These are phyloP conservation scores for Aurelia aurita DNA, from an alignment of 30 jellyfish, hydroid and myxozoan species.

Conservation along the genomic window DNA sequence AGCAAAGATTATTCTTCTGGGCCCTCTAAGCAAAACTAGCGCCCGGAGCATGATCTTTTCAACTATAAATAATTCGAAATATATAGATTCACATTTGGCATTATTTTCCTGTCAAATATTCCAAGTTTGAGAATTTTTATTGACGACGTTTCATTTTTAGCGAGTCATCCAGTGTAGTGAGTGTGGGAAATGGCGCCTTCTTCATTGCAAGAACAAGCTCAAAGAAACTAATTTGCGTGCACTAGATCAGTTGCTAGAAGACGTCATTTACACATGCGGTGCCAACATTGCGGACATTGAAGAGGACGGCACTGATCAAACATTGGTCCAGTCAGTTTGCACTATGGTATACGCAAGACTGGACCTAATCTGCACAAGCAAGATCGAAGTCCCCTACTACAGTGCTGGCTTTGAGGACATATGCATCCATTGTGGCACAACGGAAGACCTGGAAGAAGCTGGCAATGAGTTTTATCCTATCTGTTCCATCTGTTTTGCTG, in stretches of 20 bases:
- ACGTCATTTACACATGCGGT: conserved; percentile 17
- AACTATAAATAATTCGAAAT: too few species aligned
- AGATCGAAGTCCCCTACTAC: not conserved
- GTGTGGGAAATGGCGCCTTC: conserved; percentile 23
- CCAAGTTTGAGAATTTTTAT: too few species aligned
- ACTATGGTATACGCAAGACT: too few species aligned
- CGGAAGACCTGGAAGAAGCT: not conserved
- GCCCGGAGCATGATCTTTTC: too few species aligned
- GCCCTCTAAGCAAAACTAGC: too few species aligned
- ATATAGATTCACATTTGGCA: too few species aligned
- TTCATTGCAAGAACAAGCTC: not conserved
- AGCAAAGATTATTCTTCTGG: too few species aligned
- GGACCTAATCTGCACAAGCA: not conserved
- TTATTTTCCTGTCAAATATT: too few species aligned
- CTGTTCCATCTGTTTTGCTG: not conserved
- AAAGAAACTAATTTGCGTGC: not conserved
- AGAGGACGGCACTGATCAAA: not conserved
- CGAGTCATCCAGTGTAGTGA: conserved; percentile 9
- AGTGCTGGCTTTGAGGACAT: not conserved
- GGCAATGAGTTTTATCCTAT: not conserved
- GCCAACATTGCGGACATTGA: not conserved
- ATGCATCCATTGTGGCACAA: not conserved
- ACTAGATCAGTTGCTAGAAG: conserved; percentile 1
- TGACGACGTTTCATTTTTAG: too few species aligned
- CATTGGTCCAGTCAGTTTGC: too few species aligned